phyloP scores from a whole-genome alignment of 2,888 invertebrate genomes.

The Tridacna crocea region DNA sequence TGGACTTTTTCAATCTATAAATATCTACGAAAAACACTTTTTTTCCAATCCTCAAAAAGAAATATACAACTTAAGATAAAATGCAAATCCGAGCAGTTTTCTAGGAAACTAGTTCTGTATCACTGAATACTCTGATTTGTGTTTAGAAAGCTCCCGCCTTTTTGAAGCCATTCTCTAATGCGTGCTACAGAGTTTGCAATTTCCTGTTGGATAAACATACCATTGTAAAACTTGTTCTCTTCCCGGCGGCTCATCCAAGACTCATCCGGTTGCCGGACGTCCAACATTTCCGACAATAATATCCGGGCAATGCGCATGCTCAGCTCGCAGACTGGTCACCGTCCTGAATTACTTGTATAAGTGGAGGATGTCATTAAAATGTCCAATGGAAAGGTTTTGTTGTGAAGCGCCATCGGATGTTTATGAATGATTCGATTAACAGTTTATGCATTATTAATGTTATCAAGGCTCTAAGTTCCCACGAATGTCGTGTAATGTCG shows the following conservation, averaged over 20 bases:
- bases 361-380: slow-evolving; percentile 13
- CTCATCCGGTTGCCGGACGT: slow-evolving; percentile 35
- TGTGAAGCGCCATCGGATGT: slow-evolving; percentile 31
- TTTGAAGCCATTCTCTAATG: slow-evolving; percentile 7
- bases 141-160: neutral
- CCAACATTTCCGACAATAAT: slow-evolving; percentile 17
- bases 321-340: slow-evolving; percentile 13
- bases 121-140: neutral
- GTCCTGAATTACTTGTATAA: neutral
- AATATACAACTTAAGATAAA: too few species aligned
- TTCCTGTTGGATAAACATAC: slow-evolving; percentile 49
- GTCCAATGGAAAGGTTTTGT: slow-evolving; percentile 32
- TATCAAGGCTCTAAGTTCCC: slow-evolving; percentile 34
- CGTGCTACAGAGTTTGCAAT: slow-evolving; percentile 35
- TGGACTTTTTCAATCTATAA: too few species aligned
- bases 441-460: slow-evolving; percentile 57
- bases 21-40: too few species aligned
- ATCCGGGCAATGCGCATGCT: slow-evolving; percentile 19
- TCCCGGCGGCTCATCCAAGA: slow-evolving; percentile 31
- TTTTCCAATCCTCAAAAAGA: too few species aligned
- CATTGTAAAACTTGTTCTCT: slow-evolving; percentile 40
- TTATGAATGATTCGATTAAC: slow-evolving; percentile 55
- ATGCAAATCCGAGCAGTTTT: too few species aligned
- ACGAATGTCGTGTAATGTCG: slow-evolving; percentile 14
- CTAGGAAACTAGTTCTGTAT: neutral